These are phyloP conservation scores for Tribolium castaneum DNA, from an alignment of 1,140 invertebrate species.

Conservation along the genomic window DNA sequence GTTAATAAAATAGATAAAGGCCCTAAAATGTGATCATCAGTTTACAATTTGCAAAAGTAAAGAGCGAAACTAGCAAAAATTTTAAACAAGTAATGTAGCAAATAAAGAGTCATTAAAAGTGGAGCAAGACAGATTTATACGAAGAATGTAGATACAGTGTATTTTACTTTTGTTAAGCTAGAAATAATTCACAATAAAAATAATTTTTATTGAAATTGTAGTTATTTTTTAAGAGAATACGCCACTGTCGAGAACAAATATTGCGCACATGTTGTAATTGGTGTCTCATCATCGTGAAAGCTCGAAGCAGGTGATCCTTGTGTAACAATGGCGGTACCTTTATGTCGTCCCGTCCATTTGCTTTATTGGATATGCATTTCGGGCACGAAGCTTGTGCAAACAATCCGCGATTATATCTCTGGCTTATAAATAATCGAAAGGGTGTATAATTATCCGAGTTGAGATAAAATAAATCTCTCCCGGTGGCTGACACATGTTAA, in stretches of 20 bases:
- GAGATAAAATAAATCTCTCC: conserved; percentile 48
- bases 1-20: too few species aligned
- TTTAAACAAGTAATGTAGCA: too few species aligned
- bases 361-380: conserved; percentile 39
- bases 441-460: conserved; percentile 45
- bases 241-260: not conserved
- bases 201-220: too few species aligned
- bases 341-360: conserved; percentile 29
- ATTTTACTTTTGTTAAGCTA: too few species aligned
- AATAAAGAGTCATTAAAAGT: too few species aligned
- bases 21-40: too few species aligned
- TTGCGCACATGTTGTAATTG: not conserved
- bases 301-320: not conserved
- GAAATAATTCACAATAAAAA: too few species aligned
- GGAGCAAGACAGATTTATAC: too few species aligned
- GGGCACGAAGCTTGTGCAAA: conserved; percentile 18
- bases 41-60: too few species aligned
- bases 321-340: not conserved
- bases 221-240: too few species aligned
- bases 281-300: not conserved
- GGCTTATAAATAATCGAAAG: conserved; percentile 50
- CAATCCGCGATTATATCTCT: conserved; percentile 32
- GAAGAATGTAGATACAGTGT: too few species aligned
- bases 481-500: conserved; percentile 49
- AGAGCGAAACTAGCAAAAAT: too few species aligned